phyloP scores from a whole-genome alignment of 2,797 vertebrate species.

The Novumbra hubbsi region DNA sequence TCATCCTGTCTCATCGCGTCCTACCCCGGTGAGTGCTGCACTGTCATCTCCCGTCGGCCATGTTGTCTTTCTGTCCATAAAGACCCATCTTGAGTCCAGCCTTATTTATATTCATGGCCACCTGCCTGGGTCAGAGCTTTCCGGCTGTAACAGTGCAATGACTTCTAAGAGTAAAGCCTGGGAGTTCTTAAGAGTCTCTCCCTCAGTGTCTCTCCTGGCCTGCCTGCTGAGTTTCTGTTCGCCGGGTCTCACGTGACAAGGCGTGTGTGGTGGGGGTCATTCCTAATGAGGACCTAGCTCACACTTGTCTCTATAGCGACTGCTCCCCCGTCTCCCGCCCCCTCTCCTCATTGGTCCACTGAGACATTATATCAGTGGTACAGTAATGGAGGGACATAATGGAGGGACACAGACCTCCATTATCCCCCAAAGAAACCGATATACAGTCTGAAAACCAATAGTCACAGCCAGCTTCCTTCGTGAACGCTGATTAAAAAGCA shows the following conservation, averaged over 20 bases:
- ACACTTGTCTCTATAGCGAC: slow-evolving; percentile 70
- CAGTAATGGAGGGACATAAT: slow-evolving; percentile 15
- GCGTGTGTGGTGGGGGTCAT: slow-evolving; percentile 65
- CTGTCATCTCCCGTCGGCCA: slow-evolving; percentile 36
- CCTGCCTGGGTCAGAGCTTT: slow-evolving; percentile 56
- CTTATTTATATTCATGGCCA: slow-evolving; percentile 68
- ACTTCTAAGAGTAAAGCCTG: slow-evolving; percentile 58
- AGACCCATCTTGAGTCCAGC: slow-evolving; percentile 35
- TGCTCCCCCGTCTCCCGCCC: slow-evolving; percentile 16
- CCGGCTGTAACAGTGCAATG: slow-evolving; percentile 55
- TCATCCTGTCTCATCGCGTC: slow-evolving; percentile 6
- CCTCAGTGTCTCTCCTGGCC: slow-evolving; percentile 31
- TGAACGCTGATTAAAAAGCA: slow-evolving; percentile 41
- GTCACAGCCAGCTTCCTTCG: slow-evolving; percentile 16
- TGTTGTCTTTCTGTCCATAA: slow-evolving; percentile 41
- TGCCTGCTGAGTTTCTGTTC: slow-evolving; percentile 45
- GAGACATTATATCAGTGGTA: slow-evolving; percentile 40
- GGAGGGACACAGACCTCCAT: not conserved
- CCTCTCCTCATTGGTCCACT: slow-evolving; percentile 31
- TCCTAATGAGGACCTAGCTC: slow-evolving; percentile 68
- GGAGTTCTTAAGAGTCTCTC: slow-evolving; percentile 11
- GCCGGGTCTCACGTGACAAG: slow-evolving; percentile 54
- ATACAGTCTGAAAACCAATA: slow-evolving; percentile 25
- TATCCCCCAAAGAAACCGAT: slow-evolving; percentile 20
- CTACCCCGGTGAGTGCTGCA: slow-evolving; percentile 14